phyloP scores from a whole-genome alignment of 1,140 invertebrate species.

The Achroia grisella region DNA sequence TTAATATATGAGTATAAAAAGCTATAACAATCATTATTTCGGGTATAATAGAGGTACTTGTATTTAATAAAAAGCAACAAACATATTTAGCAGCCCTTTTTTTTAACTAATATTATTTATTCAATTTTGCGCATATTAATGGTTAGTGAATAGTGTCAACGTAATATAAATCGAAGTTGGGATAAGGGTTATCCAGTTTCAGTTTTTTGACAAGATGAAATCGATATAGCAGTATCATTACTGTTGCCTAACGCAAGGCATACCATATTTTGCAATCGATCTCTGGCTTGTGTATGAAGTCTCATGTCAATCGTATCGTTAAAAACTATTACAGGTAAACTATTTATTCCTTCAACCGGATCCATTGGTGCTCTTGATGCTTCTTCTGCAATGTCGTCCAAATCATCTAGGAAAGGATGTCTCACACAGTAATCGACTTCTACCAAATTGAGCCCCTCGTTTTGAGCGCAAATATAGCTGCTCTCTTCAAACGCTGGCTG shows the following conservation, averaged over 20 bases:
- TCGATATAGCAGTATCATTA: constrained; percentile 26
- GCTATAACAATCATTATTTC: too few species aligned
- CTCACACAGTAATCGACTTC: constrained; percentile 41
- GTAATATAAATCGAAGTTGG: too few species aligned
- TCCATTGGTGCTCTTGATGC: constrained; percentile 21
- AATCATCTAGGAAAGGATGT: constrained; percentile 18
- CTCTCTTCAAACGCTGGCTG: constrained; percentile 26
- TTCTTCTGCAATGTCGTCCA: constrained; percentile 26
- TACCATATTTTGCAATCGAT: constrained; percentile 27
- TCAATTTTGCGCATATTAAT: too few species aligned
- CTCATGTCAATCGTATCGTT: constrained; percentile 29
- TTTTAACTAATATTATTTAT: too few species aligned
- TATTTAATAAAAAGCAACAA: too few species aligned
- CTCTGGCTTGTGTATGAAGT: constrained; percentile 17
- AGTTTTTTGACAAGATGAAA: too few species aligned
- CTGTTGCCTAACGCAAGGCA: constrained; percentile 42
- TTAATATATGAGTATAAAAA: too few species aligned
- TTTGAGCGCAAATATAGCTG: constrained; percentile 34
- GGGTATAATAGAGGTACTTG: too few species aligned
- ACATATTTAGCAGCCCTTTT: too few species aligned
- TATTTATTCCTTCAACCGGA: constrained; percentile 25
- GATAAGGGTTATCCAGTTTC: too few species aligned
- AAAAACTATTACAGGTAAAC: constrained; percentile 45
- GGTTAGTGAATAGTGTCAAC: too few species aligned
- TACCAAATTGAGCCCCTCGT: constrained; percentile 28